A percentile compares a stretch with the other conserved stretches of the same genome.
phyloP scores from a whole-genome alignment of 2,113 vertebrate species.

The Myiozetetes cayanensis region DNA sequence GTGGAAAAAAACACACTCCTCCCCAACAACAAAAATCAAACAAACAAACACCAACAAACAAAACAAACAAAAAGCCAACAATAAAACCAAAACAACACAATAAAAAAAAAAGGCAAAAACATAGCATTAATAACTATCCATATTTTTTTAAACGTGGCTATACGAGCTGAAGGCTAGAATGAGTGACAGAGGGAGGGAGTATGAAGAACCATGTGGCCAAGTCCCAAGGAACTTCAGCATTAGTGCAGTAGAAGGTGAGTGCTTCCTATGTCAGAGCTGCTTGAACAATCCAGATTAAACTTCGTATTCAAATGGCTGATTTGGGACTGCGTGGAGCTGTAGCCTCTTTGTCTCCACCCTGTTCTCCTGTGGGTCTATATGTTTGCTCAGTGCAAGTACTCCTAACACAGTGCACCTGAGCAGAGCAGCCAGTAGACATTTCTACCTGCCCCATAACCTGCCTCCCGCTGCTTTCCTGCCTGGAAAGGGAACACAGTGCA shows the following conservation, averaged over 20 bases:
- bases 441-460: not conserved
- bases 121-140: not conserved
- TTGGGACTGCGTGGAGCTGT: fast-evolving
- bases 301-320: not conserved
- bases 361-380: fast-evolving
- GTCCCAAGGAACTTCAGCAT: not conserved
- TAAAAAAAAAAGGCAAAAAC: not conserved
- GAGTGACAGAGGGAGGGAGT: not conserved
- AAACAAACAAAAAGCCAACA: too few relatives aligned
- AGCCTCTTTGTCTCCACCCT: not conserved
- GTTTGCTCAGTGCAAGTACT: not conserved
- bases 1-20: not conserved
- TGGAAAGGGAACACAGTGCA: not conserved
- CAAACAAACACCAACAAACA: too few relatives aligned
- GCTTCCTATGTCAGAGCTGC: not conserved
- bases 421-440: not conserved
- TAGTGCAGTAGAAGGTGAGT: not conserved
- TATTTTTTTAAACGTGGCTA: not conserved
- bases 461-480: not conserved
- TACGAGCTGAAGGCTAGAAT: not conserved
- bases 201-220: not conserved
- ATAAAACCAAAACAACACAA: not conserved
- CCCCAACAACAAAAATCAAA: too few relatives aligned
- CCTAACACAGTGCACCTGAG: not conserved
- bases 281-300: not conserved